phyloP scores from a whole-genome alignment of 2,113 vertebrate species.

The Sceloporus undulatus region DNA sequence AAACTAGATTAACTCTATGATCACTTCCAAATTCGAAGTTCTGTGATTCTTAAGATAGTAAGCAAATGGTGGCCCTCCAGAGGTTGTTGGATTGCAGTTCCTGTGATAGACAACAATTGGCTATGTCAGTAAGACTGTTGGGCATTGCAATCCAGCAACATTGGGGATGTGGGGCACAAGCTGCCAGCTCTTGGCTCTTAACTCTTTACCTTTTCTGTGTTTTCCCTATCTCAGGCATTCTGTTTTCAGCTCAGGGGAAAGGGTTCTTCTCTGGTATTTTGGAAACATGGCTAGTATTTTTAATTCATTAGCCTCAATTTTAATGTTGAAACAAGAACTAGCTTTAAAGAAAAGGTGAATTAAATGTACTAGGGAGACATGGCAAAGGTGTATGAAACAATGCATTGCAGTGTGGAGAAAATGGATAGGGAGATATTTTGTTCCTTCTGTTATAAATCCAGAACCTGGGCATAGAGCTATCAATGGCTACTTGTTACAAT shows the following conservation, averaged over 20 bases:
- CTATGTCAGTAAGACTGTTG: neutral
- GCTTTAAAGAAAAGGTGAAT: neutral
- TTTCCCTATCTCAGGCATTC: neutral
- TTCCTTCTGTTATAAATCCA: neutral
- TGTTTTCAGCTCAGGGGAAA: neutral
- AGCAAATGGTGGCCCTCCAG: neutral
- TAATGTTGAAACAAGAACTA: neutral
- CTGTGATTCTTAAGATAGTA: neutral
- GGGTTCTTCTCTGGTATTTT: neutral
- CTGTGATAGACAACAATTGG: neutral
- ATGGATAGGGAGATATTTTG: neutral
- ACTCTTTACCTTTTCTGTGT: neutral
- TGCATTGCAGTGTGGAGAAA: neutral
- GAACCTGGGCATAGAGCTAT: neutral
- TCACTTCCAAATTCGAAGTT: too few species aligned
- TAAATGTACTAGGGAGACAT: neutral
- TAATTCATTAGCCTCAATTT: neutral
- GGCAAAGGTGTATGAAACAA: neutral
- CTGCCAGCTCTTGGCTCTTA: too few species aligned
- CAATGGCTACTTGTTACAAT: neutral
- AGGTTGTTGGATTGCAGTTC: neutral
- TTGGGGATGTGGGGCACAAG: neutral
- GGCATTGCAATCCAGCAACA: neutral
- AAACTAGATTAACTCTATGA: too few species aligned
- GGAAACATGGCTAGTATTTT: neutral